Conservation (phyloP, 2,888 invertebrate genomes). For the Euphydryas editha region DNA sequence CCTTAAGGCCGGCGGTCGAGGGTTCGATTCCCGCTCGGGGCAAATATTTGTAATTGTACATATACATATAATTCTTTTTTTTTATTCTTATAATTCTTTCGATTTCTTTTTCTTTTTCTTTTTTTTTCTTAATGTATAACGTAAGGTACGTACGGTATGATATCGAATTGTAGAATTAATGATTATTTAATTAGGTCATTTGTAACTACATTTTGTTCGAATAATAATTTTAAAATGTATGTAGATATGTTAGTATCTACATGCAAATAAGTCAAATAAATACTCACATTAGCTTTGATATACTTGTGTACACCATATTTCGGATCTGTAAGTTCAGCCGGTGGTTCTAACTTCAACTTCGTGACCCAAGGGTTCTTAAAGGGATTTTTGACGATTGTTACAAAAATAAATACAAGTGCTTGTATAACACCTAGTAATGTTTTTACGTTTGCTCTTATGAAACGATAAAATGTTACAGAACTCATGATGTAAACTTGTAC, state of each 20-base stretch:
- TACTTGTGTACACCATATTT: constrained; percentile 82
- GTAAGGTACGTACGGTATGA: too few relatives aligned
- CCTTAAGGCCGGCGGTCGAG: too few relatives aligned
- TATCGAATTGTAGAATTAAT: too few relatives aligned
- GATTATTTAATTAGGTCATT: too few relatives aligned
- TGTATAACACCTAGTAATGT: constrained; percentile 54
- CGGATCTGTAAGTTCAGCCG: constrained; percentile 69
- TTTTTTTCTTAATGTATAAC: too few relatives aligned
- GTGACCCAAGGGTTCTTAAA: constrained; percentile 59
- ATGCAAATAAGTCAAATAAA: background rate
- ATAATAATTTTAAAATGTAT: too few relatives aligned
- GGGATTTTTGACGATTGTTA: constrained; percentile 62
- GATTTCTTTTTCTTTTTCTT: too few relatives aligned
- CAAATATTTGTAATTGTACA: background rate
- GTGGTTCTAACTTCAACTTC: constrained; percentile 73
- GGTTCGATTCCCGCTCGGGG: too few relatives aligned
- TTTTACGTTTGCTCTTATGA: constrained; percentile 54
- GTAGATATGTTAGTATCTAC: too few relatives aligned
- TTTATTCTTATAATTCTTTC: too few relatives aligned
- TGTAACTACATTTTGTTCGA: too few relatives aligned
- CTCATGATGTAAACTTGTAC: constrained; percentile 47
- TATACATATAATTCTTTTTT: too few relatives aligned
- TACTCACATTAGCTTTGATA: constrained; percentile 80
- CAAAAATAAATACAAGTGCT: constrained; percentile 52
- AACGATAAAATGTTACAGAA: constrained; percentile 49